Percentiles rank a stretch among this genome's conserved stretches.
These are phyloP conservation scores for Saccostrea cuccullata DNA, from an alignment of 1,140 invertebrate genomes.

Conservation along the genomic window DNA sequence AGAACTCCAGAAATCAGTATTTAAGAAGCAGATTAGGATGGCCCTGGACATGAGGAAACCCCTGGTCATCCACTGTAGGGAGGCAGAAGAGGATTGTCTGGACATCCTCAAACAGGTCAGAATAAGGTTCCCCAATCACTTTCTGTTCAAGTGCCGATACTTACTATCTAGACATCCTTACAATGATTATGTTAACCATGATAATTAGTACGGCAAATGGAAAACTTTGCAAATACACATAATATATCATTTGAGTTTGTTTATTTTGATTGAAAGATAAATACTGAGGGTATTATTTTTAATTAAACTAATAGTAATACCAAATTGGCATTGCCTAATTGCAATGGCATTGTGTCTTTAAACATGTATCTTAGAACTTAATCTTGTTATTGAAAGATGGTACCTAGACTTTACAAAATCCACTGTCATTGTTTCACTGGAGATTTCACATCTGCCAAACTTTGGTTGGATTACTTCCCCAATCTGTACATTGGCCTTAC, in stretches of 20 bases:
- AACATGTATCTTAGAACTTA: neutral
- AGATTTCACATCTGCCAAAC: constrained; percentile 71
- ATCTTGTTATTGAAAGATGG: constrained; percentile 64
- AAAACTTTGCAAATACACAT: too few relatives aligned
- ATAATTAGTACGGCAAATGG: too few relatives aligned
- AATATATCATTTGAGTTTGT: too few relatives aligned
- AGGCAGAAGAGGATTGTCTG: constrained; percentile 78
- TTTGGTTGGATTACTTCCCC: constrained; percentile 78
- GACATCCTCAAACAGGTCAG: constrained; percentile 77
- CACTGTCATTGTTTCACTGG: constrained; percentile 80
- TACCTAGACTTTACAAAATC: constrained; percentile 78
- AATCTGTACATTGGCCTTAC: constrained; percentile 80
- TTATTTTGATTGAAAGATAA: too few relatives aligned
- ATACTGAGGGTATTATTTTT: too few relatives aligned
- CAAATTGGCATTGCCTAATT: too few relatives aligned
- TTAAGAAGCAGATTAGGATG: constrained; percentile 76
- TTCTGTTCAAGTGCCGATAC: too few relatives aligned
- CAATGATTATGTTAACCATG: too few relatives aligned
- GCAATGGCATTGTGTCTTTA: too few relatives aligned
- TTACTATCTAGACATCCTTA: too few relatives aligned
- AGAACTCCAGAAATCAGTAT: constrained; percentile 76
- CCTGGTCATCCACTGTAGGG: constrained; percentile 79
- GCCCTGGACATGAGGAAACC: constrained; percentile 77
- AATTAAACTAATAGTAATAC: too few relatives aligned
- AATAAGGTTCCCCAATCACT: neutral